Evolutionary conservation across 2,888 invertebrate genomes (phyloP).

Genomic region (Cenopis cana): DNA sequence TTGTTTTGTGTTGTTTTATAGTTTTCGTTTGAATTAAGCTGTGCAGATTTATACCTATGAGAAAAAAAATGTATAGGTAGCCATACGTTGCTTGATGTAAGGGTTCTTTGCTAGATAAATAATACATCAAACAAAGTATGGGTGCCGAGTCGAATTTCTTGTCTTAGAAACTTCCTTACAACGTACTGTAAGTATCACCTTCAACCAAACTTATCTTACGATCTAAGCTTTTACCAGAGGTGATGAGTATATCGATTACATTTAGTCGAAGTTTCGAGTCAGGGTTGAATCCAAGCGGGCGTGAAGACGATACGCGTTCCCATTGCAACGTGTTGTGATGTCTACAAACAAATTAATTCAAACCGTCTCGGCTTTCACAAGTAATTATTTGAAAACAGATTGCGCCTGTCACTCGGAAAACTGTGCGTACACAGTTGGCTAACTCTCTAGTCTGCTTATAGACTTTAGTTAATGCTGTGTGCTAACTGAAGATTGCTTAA

Average conservation of each 20-base stretch:
- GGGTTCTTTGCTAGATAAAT: too few species aligned
- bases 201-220: not conserved
- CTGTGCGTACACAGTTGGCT: slow-evolving; percentile 57
- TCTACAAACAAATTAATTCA: slow-evolving; percentile 78
- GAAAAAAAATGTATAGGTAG: not conserved
- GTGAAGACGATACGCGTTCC: slow-evolving; percentile 24
- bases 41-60: not conserved
- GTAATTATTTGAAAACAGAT: slow-evolving; percentile 82
- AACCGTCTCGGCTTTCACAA: slow-evolving; percentile 76
- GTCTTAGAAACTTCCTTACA: not conserved
- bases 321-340: slow-evolving; percentile 59
- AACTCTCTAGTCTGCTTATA: not conserved
- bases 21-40: slow-evolving; percentile 1
- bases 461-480: not conserved
- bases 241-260: slow-evolving; percentile 22
- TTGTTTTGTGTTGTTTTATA: slow-evolving; percentile 19
- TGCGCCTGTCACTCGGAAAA: slow-evolving; percentile 73
- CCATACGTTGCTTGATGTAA: too few species aligned
- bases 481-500: not conserved
- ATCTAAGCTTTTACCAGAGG: not conserved
- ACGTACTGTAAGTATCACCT: not conserved
- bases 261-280: slow-evolving; percentile 17
- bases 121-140: too few species aligned
- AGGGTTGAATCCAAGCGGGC: slow-evolving; percentile 21
- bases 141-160: not conserved